A percentile compares a stretch with the other conserved stretches of the same genome.
Evolutionary conservation across 2,113 vertebrate genomes (phyloP).

Genomic region (Triplophysa dalaica): DNA sequence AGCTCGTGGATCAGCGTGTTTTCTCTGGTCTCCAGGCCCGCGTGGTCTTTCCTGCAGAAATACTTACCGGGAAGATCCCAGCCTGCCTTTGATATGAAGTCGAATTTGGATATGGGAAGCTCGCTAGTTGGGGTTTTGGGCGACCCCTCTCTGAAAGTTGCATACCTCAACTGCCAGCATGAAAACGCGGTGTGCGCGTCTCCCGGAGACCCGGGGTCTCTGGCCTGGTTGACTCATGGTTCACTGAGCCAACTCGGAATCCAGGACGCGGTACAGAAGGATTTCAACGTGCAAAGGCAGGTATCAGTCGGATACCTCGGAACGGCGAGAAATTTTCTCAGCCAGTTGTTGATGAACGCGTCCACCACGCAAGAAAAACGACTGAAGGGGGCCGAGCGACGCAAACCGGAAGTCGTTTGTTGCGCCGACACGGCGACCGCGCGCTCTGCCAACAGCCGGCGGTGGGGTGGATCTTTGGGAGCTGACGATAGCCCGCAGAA

Average conservation of each 20-base stretch:
- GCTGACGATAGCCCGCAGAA: slow-evolving; percentile 34
- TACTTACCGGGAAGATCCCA: slow-evolving; percentile 57
- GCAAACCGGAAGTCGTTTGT: background rate
- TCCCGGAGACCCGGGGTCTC: background rate
- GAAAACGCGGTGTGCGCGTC: slow-evolving; percentile 14
- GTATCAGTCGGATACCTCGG: slow-evolving; percentile 17
- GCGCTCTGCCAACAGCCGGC: background rate
- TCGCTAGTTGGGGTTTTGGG: slow-evolving; percentile 55
- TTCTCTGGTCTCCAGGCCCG: slow-evolving; percentile 69
- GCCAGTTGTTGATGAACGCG: slow-evolving; percentile 51
- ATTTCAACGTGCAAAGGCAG: slow-evolving; percentile 40
- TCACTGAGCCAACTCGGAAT: slow-evolving; percentile 62
- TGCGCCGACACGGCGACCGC: background rate
- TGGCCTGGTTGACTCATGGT: slow-evolving; percentile 58
- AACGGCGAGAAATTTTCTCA: slow-evolving; percentile 52
- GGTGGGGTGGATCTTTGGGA: slow-evolving; percentile 64
- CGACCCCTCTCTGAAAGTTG: slow-evolving; percentile 47
- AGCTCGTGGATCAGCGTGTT: slow-evolving; percentile 71
- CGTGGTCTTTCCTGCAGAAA: slow-evolving; percentile 63
- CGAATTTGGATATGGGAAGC: slow-evolving; percentile 39
- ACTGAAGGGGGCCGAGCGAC: background rate
- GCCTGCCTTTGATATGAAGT: slow-evolving; percentile 4
- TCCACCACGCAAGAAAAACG: slow-evolving; percentile 51
- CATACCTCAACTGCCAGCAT: slow-evolving; percentile 55
- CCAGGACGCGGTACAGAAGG: slow-evolving; percentile 6